Base-by-base conservation (phyloP, 2,888 invertebrate genomes). In the Sipha maydis region DNA sequence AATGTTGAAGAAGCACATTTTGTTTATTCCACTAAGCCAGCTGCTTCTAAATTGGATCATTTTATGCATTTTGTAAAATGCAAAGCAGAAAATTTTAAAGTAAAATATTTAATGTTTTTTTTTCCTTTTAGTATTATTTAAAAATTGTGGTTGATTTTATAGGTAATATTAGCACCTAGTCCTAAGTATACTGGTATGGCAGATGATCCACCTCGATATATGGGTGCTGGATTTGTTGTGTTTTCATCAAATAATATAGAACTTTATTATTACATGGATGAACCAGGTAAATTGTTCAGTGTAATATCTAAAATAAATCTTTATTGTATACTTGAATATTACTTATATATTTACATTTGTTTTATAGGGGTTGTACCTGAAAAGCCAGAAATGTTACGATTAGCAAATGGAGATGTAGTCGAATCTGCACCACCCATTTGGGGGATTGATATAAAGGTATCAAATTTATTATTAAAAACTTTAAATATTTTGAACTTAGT, bases 171-270 rank as follows among this genome's bases (percentile, higher is more conserved):
- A 90, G 98, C 98, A n/a, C 98, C 98, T 28, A 98, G 98, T 93
- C 97, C 97, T 3, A 98, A 98, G 91, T 99, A 98, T 92, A 97
- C 96, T 5, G 97, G 97, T 11, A 95, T 97, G 93, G 95, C 96
- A 9, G 98, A 98, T 92, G 98, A 98, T 91, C 98, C 99, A 0
- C 99, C 99, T 0, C 93, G 97, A 82, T 98, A 97, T 91, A 99
- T 99, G 99, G 99, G 99, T 8, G 98, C 98, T 93, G 99, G 99
- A 0, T 99, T 99, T 92, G 98, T 98, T 1, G 95, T 99, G 19
- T 95, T 99, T 93, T 98, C 98, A 91, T 97, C 98, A 4, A 98
- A 98, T 91, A 96, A 96, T 91, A 95, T 99, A 91, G 97, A 98
- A 92, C 93, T 99, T 41, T 98, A 98, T 92, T 98, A 98, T 92